These are phyloP conservation scores for Pherbina coryleti DNA, from an alignment of 2,888 invertebrate species.

Conservation along the genomic window DNA sequence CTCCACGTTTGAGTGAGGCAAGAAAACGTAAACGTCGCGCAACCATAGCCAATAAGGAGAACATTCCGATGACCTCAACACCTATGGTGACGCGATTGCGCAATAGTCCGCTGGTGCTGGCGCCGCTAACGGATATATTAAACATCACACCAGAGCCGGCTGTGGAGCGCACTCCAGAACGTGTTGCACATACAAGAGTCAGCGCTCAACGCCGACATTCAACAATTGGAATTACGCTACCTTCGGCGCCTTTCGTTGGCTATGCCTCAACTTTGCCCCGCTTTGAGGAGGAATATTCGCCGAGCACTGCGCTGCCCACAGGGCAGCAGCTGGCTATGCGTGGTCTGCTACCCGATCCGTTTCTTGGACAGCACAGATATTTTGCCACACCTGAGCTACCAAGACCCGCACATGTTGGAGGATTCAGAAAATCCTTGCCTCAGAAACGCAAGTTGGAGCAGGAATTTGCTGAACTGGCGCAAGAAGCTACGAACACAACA, in stretches of 20 bases:
- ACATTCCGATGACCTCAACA: conserved; percentile 59
- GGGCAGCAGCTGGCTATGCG: conserved; percentile 64
- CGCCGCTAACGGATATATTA: conserved; percentile 60
- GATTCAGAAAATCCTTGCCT: conserved; percentile 43
- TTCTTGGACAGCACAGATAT: conserved; percentile 64
- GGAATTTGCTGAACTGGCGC: conserved; percentile 57
- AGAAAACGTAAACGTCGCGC: conserved; percentile 57
- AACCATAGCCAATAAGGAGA: conserved; percentile 63
- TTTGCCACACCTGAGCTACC: conserved; percentile 51
- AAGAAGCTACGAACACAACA: conserved; percentile 32
- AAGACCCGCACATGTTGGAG: background rate
- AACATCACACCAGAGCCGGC: conserved; percentile 57
- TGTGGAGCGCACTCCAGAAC: conserved; percentile 41
- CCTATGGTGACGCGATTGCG: conserved; percentile 54
- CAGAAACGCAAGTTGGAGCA: conserved; percentile 60
- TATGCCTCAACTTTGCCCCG: conserved; percentile 67
- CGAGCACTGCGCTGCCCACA: conserved; percentile 57
- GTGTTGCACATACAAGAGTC: background rate
- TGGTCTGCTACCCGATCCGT: conserved; percentile 65
- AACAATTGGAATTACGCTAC: conserved; percentile 40
- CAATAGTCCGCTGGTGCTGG: conserved; percentile 60
- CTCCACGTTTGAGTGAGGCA: conserved; percentile 41
- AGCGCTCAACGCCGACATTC: conserved; percentile 43
- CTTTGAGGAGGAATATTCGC: conserved; percentile 68
- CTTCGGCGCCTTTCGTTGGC: background rate